Evolutionary conservation across 2,888 invertebrate species (phyloP).

Genomic region (Acheta domesticus): DNA sequence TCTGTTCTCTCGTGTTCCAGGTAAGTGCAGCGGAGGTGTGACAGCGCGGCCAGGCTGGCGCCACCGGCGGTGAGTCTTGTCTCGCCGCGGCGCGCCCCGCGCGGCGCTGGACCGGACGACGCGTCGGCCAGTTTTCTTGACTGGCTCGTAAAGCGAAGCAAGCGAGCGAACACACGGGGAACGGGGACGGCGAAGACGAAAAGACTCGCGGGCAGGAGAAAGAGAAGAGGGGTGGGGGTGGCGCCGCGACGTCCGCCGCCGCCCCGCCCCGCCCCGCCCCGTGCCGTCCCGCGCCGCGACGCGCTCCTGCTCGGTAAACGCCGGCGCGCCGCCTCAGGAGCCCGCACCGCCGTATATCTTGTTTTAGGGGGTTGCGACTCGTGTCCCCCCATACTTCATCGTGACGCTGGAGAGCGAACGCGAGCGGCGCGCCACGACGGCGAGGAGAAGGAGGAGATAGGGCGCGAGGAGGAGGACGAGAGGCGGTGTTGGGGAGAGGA

Average conservation of each 20-base stretch:
- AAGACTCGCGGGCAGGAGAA: neutral
- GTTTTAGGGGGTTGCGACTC: neutral
- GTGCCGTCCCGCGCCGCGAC: neutral
- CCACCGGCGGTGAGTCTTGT: too few relatives aligned
- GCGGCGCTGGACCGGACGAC: too few relatives aligned
- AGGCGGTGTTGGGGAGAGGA: neutral
- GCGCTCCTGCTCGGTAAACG: neutral
- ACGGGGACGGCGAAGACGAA: neutral
- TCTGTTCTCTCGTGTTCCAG: too few relatives aligned
- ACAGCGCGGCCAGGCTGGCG: too few relatives aligned
- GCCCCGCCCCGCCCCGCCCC: neutral
- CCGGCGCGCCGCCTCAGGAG: neutral
- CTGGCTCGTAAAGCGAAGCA: too few relatives aligned
- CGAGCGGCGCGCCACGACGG: neutral
- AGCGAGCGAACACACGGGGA: neutral
- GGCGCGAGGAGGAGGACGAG: neutral
- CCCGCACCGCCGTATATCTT: neutral
- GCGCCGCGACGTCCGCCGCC: neutral
- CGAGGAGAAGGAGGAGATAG: neutral
- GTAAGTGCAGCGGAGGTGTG: too few relatives aligned
- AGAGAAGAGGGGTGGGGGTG: neutral
- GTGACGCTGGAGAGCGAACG: neutral
- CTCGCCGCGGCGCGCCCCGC: too few relatives aligned
- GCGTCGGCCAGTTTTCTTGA: too few relatives aligned
- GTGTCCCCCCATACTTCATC: neutral